phyloP scores from a whole-genome alignment of 2,113 vertebrate species.

The zebrafish (Danio rerio) region DNA sequence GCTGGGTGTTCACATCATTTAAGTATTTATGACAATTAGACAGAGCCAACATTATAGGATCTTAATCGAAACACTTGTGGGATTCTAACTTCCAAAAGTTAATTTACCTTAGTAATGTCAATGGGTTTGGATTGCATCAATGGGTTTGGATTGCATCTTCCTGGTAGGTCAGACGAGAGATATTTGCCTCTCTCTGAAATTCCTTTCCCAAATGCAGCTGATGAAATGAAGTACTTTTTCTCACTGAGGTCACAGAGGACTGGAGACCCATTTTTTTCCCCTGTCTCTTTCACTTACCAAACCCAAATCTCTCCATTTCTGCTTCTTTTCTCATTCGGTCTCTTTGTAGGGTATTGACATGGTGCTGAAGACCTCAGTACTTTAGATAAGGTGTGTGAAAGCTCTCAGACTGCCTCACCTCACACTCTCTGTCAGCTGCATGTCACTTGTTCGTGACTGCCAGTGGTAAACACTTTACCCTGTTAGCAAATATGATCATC shows the following conservation, averaged over 20 bases:
- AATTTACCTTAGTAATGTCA: too few relatives aligned
- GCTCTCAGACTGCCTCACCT: slow-evolving; percentile 21
- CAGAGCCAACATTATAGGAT: not conserved
- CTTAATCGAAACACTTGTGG: not conserved
- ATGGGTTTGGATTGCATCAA: too few relatives aligned
- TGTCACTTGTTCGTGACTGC: slow-evolving; percentile 36
- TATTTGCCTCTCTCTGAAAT: slow-evolving; percentile 33
- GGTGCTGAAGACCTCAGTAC: not conserved
- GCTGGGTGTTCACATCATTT: not conserved
- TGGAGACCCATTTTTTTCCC: slow-evolving; percentile 14
- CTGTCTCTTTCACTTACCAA: not conserved
- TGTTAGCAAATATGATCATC: slow-evolving; percentile 61
- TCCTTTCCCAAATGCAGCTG: slow-evolving; percentile 36
- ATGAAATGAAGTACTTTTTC: slow-evolving; percentile 44
- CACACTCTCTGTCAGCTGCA: slow-evolving; percentile 30
- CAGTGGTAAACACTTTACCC: slow-evolving; percentile 70
- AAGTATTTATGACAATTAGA: not conserved
- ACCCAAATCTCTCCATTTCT: not conserved
- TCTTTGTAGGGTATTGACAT: slow-evolving; percentile 7
- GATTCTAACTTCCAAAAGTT: too few relatives aligned
- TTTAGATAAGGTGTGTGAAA: slow-evolving; percentile 43
- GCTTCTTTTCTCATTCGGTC: not conserved
- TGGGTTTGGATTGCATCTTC: slow-evolving; percentile 9
- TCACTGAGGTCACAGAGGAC: slow-evolving; percentile 24
- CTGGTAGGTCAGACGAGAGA: slow-evolving; percentile 18